These are phyloP conservation scores for Ochotona curzoniae DNA, from an alignment of 2,113 vertebrate genomes.

Conservation along the genomic window DNA sequence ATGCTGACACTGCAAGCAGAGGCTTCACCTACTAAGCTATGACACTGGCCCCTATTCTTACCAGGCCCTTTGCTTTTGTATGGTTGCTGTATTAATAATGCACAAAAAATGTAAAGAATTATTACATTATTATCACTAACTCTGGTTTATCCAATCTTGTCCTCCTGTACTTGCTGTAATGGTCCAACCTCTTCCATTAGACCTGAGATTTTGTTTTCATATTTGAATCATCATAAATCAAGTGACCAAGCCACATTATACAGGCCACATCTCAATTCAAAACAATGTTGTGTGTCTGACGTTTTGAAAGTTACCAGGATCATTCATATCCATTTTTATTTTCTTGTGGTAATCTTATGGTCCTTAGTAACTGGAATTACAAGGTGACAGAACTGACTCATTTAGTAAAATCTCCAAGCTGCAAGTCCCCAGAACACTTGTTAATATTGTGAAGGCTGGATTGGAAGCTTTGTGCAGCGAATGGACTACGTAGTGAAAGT, in stretches of 20 bases:
- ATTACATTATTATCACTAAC: neutral
- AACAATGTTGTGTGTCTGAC: neutral
- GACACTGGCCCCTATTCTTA: neutral
- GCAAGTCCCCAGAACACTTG: neutral
- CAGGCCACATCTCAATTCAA: neutral
- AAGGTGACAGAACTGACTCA: neutral
- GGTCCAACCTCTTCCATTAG: neutral
- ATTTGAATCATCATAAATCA: neutral
- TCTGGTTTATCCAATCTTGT: neutral
- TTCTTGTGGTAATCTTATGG: neutral
- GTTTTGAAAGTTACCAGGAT: too few relatives aligned
- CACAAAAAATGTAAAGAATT: slow-evolving; percentile 8
- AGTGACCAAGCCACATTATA: neutral
- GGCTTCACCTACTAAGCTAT: too few relatives aligned
- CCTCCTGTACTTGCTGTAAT: neutral
- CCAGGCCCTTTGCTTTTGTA: neutral
- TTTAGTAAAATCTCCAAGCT: neutral
- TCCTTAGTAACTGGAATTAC: neutral
- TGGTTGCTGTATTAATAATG: neutral
- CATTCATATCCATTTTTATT: neutral
- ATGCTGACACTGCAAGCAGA: too few relatives aligned
- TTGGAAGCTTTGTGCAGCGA: neutral
- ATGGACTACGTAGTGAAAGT: neutral
- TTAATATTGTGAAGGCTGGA: neutral
- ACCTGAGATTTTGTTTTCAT: neutral